A percentile compares a stretch with the other conserved stretches of the same genome.
Conservation (phyloP, 2,797 vertebrate species). For the Hybognathus amarus region DNA sequence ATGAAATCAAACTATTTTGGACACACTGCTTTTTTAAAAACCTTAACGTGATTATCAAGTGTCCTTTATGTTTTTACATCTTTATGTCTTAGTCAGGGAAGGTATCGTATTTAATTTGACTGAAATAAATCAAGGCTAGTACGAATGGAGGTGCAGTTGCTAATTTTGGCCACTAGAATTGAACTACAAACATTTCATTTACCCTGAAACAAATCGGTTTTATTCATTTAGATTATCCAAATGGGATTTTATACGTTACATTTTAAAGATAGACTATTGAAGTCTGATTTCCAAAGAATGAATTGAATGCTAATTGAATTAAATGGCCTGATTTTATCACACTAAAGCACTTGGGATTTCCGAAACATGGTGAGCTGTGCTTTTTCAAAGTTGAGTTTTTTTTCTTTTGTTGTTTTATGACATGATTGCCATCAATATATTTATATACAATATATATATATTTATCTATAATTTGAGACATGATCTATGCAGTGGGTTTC, state of each 20-base stretch:
- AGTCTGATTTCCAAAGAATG: conserved; percentile 4
- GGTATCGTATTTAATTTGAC: neutral
- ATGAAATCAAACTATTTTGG: neutral
- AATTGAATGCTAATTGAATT: neutral
- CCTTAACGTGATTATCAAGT: neutral
- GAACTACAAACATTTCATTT: neutral
- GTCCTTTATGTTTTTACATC: neutral
- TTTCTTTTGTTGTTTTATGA: neutral
- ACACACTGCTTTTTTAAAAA: neutral
- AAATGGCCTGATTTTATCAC: neutral
- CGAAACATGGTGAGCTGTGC: neutral
- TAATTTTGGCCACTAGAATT: neutral
- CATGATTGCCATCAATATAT: neutral
- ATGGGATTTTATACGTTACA: neutral
- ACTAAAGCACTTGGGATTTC: conserved; percentile 5
- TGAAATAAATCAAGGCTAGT: neutral
- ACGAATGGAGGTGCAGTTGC: neutral
- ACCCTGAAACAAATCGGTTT: neutral
- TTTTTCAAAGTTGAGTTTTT: neutral
- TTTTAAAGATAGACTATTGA: neutral
- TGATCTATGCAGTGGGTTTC: conserved; percentile 24
- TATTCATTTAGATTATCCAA: neutral
- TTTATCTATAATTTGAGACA: neutral
- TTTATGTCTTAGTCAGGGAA: neutral
- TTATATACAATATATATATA: neutral